A percentile compares a stretch with the other conserved stretches of the same genome.
Evolutionary conservation across 2,797 vertebrate genomes (phyloP).

Genomic region (Sphenopsis melanotis): DNA sequence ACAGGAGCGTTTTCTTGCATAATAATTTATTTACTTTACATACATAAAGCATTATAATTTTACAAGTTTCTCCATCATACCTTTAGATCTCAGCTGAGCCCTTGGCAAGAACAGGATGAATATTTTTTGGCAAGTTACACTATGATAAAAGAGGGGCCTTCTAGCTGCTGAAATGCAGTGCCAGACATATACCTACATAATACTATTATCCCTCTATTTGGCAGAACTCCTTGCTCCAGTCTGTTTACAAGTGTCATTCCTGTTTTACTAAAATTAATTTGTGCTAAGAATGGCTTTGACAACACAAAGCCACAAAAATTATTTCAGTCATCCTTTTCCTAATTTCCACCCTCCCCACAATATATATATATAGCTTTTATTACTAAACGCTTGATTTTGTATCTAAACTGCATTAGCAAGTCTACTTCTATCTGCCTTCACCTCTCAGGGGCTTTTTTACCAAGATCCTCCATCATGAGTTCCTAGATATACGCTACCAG

Average conservation of each 20-base stretch:
- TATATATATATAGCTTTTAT: background rate
- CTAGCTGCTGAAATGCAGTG: background rate
- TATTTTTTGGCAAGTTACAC: background rate
- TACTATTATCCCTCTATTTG: background rate
- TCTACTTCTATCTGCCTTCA: background rate
- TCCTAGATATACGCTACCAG: background rate
- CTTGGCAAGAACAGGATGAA: background rate
- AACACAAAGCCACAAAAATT: background rate
- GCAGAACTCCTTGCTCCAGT: background rate
- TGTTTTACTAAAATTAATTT: background rate
- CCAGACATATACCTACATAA: background rate
- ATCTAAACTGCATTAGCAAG: background rate
- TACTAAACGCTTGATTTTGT: background rate
- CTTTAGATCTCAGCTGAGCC: background rate
- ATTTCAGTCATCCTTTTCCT: background rate
- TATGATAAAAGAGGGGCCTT: background rate
- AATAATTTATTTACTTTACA: background rate
- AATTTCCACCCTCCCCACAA: accelerated
- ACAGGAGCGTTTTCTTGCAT: background rate
- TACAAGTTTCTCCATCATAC: background rate
- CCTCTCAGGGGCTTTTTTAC: background rate
- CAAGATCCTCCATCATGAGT: background rate
- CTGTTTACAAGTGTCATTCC: background rate
- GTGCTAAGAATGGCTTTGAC: background rate
- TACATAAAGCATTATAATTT: background rate